Percentiles rank a stretch among this genome's conserved stretches.
Evolutionary conservation across 2,888 invertebrate genomes (phyloP).

Genomic region (Hirudinaria manillensis): DNA sequence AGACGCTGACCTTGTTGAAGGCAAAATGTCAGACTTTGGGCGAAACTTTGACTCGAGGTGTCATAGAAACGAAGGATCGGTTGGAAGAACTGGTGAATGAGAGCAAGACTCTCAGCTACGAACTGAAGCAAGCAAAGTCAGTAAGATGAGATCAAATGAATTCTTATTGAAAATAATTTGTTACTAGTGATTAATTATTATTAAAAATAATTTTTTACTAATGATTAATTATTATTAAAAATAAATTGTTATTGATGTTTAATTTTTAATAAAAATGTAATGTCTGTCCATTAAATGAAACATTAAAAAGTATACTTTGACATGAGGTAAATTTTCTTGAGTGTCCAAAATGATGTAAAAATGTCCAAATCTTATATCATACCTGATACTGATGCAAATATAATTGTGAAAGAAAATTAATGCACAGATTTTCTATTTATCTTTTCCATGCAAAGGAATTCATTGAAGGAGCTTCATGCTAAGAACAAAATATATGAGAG

Average conservation of each 20-base stretch:
- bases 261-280: not conserved
- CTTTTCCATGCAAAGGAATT: not conserved
- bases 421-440: no score
- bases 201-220: no score
- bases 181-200: not conserved
- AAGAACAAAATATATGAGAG: slow-evolving; percentile 1
- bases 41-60: slow-evolving; percentile 16
- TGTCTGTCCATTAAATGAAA: not conserved
- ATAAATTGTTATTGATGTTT: not conserved
- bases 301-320: not conserved
- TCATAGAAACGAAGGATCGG: slow-evolving; percentile 25
- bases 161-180: not conserved
- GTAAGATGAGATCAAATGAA: no score
- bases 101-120: slow-evolving; percentile 1
- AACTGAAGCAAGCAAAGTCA: slow-evolving; percentile 24
- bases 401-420: no score
- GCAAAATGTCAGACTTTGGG: slow-evolving; percentile 26
- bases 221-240: no score
- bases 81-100: slow-evolving; percentile 23
- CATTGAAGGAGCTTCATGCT: not conserved
- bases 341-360: no score
- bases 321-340: no score
- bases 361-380: no score
- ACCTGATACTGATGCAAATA: no score
- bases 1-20: slow-evolving; percentile 22